Base-by-base conservation (phyloP, 2,797 vertebrate species). In the Emys orbicularis region DNA sequence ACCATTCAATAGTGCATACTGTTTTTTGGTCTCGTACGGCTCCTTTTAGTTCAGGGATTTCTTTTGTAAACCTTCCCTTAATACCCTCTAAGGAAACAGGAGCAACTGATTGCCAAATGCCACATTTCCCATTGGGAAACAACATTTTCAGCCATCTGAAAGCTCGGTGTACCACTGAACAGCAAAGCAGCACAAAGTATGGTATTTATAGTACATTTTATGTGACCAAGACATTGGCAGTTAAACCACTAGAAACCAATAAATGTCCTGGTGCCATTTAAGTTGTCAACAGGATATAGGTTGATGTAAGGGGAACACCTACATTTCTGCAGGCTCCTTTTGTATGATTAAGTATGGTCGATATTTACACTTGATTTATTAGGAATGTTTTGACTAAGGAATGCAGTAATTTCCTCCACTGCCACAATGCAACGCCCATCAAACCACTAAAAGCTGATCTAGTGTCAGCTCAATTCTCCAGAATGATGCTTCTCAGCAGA, bases 161-260 rank as follows among this genome's bases (percentile, higher is more conserved):
- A 50, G 19, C 76, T 96, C 79, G 83, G 94, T 90, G 50, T 95
- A 95, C 95, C 93, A 95, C 72, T 25, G 49, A 94, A 57, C 91
- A 93, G 84, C 57, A 95, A 96, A 92, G 79, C 89, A 93, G 86
- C 89, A 87, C 79, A 90, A 87, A 80, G 57, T 89, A 86, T 79
- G 92, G 91, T 96, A 97, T 98, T 98, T 97, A 94, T 97, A 97
- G 97, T 44, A 97, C 81, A 85, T 97, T 96, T 96, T 96, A 95
- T 93, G 97, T 94, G 94, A 96, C 96, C 95, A 97, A 97, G 93
- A 96, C 76, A 81, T 94, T 96, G 96, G 96, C 97, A 97, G 97
- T 97, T 98, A 97, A 98, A 97, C 97, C 97, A 97, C 97, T 90
- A 96, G 95, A 97, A 96, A 97, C 95, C 96, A 96, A 97, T 97